These are phyloP conservation scores for Apamea crenata DNA, from an alignment of 2,888 invertebrate species.

Conservation along the genomic window DNA sequence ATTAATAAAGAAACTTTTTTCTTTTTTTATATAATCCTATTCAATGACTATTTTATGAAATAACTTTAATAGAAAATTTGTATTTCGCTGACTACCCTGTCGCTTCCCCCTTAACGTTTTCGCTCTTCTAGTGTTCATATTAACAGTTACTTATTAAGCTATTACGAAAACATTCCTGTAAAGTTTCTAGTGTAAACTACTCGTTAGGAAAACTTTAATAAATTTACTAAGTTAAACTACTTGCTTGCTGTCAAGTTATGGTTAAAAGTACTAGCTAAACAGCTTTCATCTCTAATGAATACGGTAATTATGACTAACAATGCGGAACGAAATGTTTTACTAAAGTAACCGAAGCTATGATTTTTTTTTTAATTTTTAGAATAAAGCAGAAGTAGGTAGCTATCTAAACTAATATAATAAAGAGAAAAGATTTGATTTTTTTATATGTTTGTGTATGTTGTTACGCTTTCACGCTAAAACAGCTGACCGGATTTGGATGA, in stretches of 20 bases:
- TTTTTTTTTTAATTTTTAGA: neutral
- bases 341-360: neutral
- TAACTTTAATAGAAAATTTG: too few relatives aligned
- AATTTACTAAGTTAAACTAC: neutral
- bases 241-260: neutral
- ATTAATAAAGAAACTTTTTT: too few relatives aligned
- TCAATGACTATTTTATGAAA: too few relatives aligned
- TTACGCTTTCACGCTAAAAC: neutral
- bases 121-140: neutral
- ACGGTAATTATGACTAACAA: neutral
- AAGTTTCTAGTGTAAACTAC: neutral
- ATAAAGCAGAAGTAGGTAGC: neutral
- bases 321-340: too few relatives aligned
- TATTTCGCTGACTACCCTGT: too few relatives aligned
- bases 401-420: neutral
- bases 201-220: neutral
- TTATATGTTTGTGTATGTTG: too few relatives aligned
- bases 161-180: neutral
- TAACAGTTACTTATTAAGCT: neutral
- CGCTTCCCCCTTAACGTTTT: neutral
- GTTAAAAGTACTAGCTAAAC: neutral
- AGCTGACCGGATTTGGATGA: neutral
- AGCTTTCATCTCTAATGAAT: neutral
- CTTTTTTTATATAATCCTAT: too few relatives aligned
- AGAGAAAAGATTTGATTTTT: neutral